A percentile compares a stretch with the other conserved stretches of the same genome.
These are phyloP conservation scores for Ascidia mentula DNA, from an alignment of 23 tunicate species.

Conservation along the genomic window DNA sequence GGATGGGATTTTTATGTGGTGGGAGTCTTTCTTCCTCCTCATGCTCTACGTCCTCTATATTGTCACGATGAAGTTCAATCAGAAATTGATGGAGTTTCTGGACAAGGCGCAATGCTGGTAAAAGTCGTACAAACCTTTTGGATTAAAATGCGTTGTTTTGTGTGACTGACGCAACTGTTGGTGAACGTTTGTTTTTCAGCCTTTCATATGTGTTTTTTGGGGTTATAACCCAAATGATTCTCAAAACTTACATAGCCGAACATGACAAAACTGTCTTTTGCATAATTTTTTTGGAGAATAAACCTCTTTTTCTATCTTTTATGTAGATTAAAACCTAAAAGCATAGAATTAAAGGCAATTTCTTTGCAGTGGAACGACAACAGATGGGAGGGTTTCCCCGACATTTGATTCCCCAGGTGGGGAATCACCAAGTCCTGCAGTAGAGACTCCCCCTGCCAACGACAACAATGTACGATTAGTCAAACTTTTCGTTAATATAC, in stretches of 20 bases:
- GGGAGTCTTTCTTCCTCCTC: slow-evolving; percentile 69
- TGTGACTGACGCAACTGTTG: too few species aligned
- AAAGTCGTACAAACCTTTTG: too few species aligned
- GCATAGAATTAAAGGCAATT: not conserved
- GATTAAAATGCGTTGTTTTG: too few species aligned
- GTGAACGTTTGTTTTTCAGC: too few species aligned
- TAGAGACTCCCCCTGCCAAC: not conserved
- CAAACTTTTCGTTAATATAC: too few species aligned
- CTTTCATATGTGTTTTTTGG: too few species aligned
- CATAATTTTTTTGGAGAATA: too few species aligned
- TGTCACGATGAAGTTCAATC: slow-evolving; percentile 71
- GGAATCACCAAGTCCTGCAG: not conserved
- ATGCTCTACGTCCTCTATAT: slow-evolving; percentile 70
- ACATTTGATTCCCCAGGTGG: not conserved
- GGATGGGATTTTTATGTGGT: slow-evolving; percentile 63
- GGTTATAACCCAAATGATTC: too few species aligned
- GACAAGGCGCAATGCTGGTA: slow-evolving; percentile 40
- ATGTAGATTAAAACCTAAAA: not conserved
- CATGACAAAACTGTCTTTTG: too few species aligned
- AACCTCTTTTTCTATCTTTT: too few species aligned
- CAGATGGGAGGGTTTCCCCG: not conserved
- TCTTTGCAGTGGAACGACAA: not conserved
- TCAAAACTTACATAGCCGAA: too few species aligned
- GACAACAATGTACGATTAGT: not conserved
- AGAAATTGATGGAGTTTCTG: slow-evolving; percentile 70